Conservation (phyloP, 2,888 invertebrate species). For the Bembecia ichneumoniformis region DNA sequence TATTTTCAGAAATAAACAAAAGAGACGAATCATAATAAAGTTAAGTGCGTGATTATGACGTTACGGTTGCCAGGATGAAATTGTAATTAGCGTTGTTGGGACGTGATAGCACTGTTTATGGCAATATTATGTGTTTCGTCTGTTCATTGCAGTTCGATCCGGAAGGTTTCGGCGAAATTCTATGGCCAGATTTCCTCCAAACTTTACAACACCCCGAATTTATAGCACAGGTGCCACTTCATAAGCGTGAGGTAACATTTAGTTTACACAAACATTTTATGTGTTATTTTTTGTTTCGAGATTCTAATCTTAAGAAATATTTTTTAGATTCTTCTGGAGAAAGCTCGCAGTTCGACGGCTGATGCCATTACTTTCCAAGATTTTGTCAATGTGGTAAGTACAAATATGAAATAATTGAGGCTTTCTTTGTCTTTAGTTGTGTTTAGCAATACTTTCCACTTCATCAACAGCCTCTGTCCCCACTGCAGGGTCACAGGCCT, state of each 20-base stretch:
- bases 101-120: conserved; percentile 9
- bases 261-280: neutral
- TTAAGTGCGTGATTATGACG: conserved; percentile 30
- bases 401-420: conserved; percentile 2
- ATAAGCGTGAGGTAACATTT: conserved; percentile 76
- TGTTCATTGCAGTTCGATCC: conserved; percentile 83
- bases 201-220: conserved; percentile 85
- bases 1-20: conserved; percentile 43
- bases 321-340: conserved; percentile 76
- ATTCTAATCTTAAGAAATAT: neutral
- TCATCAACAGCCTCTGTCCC: too few species aligned
- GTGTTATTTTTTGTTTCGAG: neutral
- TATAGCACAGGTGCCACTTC: conserved; percentile 79
- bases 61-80: conserved; percentile 38
- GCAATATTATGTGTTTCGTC: too few species aligned
- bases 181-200: conserved; percentile 85
- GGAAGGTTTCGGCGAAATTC: conserved; percentile 94
- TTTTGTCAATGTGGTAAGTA: conserved; percentile 94
- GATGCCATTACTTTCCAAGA: conserved; percentile 93
- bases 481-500: too few species aligned
- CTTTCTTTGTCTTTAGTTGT: neutral
- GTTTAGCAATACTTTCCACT: neutral
- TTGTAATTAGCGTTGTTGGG: conserved; percentile 25
- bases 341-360: conserved; percentile 78
- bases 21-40: neutral